Evolutionary conservation across 30 jellyfish, hydroid and myxozoan species (phyloP), one percentile per base, ranked within the genome.

Genomic region (Catostylus mosaicus): DNA sequence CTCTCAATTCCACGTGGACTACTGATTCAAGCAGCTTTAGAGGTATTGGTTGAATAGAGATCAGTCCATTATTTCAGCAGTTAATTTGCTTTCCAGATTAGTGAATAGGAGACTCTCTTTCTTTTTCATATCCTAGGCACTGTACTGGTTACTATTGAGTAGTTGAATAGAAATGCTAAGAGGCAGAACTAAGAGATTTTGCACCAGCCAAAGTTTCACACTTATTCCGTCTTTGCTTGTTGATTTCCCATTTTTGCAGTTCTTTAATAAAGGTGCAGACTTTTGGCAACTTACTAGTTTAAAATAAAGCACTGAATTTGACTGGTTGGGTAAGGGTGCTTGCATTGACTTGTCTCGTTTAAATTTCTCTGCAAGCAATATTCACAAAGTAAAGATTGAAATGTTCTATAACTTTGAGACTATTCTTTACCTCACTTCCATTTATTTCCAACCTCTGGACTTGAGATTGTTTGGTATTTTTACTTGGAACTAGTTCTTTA

Each of bases 401-500:
- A 57, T 64, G 47, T 16, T 67, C 80, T 2, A 60, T 60, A 34
- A 67, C 34, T 31, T 36, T 67, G 27, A 9, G 14, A 40, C 54
- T 40, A 40, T 40, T 14, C 14, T 7, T 40, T 14, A 5, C 54
- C 7, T 40, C 54, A 9, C 5, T 64, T n/a, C n/a, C n/a, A n/a
- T n/a, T 57, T 22, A 57, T 22, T 29, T 63, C 48, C 8, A 63
- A 4, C 8, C 76, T 24, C 33, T 63, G 12, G 8, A 63, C 24
- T 29, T 30, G 9, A 24, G 50, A 63, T 3, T 24, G 2, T 36
- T 67, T 34, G 61, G 3, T 19, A 67, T 5, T 67, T 67, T 67
- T 67, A 30, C 9, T 23, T 67, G 80, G 80, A 9, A 67, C 80
- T 4, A 67, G 80, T 67, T 67, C 80, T 67, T 67, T 67, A 3